Conservation (phyloP, 2,888 invertebrate genomes). For the Lymantria dispar region DNA sequence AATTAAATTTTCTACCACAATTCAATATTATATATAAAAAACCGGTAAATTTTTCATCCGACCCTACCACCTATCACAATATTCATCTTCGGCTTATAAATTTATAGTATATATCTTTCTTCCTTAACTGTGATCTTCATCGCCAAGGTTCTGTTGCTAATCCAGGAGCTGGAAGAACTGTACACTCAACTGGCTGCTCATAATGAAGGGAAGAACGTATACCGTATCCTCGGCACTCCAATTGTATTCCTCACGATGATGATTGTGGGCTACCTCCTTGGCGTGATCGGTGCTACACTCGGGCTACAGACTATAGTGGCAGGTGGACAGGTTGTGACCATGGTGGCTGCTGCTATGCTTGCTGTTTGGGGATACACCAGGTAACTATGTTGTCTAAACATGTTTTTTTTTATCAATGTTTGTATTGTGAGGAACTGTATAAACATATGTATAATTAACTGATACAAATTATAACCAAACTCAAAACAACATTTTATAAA, state of each 20-base stretch:
- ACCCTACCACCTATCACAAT: too few species aligned
- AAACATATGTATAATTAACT: too few species aligned
- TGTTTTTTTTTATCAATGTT: not conserved
- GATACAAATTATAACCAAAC: too few species aligned
- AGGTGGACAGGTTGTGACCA: slow-evolving; percentile 88
- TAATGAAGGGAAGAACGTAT: slow-evolving; percentile 98
- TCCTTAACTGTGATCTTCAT: not conserved
- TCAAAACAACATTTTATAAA: too few species aligned
- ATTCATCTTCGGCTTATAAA: too few species aligned
- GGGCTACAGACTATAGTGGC: slow-evolving; percentile 91
- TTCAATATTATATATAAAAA: too few species aligned
- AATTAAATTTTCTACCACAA: too few species aligned
- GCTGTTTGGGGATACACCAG: slow-evolving; percentile 94
- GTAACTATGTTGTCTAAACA: slow-evolving; percentile 58
- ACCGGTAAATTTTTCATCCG: too few species aligned
- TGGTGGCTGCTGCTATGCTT: slow-evolving; percentile 87
- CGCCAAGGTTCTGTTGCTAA: slow-evolving; percentile 47
- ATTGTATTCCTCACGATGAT: slow-evolving; percentile 93
- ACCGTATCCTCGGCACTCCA: slow-evolving; percentile 96
- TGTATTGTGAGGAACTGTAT: too few species aligned
- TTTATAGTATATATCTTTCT: not conserved
- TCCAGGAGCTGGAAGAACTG: slow-evolving; percentile 91
- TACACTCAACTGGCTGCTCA: slow-evolving; percentile 92
- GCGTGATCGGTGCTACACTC: slow-evolving; percentile 89
- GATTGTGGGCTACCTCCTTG: slow-evolving; percentile 90